phyloP scores from a whole-genome alignment of 2,113 vertebrate species.

The Chiloscyllium plagiosum region DNA sequence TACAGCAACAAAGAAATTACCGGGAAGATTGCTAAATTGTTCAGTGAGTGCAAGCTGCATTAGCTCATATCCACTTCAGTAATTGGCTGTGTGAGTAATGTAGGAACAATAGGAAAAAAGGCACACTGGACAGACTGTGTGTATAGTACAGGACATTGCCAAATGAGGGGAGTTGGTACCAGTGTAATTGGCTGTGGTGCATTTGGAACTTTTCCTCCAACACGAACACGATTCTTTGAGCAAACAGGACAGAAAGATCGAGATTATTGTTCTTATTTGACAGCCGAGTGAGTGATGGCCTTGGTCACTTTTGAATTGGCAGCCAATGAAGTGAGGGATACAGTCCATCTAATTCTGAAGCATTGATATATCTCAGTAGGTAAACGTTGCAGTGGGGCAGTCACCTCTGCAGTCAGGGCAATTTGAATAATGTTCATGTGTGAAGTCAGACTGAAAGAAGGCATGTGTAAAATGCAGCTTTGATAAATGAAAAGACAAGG shows the following conservation, averaged over 20 bases:
- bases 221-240: neutral
- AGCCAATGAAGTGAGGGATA: neutral
- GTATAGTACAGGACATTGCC: neutral
- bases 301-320: neutral
- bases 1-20: neutral
- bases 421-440: neutral
- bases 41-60: neutral
- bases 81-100: neutral
- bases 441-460: neutral
- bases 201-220: neutral
- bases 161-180: neutral
- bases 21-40: neutral
- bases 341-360: neutral
- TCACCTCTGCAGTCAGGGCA: neutral
- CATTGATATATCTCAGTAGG: neutral
- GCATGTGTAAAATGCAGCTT: neutral
- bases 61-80: neutral
- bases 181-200: neutral
- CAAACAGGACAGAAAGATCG: neutral
- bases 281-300: neutral
- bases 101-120: neutral
- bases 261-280: neutral
- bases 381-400: too few relatives aligned
- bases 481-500: neutral
- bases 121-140: neutral